Percentiles rank a stretch among this genome's conserved stretches.
phyloP scores from a whole-genome alignment of 2,797 vertebrate genomes.

The Siniperca obscura region DNA sequence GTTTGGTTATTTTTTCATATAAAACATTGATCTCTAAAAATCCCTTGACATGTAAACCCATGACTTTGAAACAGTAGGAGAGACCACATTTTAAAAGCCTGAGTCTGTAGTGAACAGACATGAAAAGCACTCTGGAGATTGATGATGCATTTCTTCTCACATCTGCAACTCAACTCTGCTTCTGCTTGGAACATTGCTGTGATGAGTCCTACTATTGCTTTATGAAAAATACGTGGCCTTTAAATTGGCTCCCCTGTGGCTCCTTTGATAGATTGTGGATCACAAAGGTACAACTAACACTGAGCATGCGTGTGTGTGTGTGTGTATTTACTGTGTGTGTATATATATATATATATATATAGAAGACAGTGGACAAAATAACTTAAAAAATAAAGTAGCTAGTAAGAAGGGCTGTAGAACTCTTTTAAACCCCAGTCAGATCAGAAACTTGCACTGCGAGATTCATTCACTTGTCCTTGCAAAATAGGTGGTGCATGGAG shows the following conservation, averaged over 20 bases:
- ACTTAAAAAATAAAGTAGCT: not conserved
- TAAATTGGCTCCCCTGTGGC: constrained; percentile 66
- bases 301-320: not conserved
- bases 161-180: constrained; percentile 35
- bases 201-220: constrained; percentile 44
- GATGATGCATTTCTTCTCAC: constrained; percentile 21
- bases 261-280: constrained; percentile 33
- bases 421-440: not conserved
- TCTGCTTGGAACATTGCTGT: constrained; percentile 21
- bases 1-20: constrained; percentile 47
- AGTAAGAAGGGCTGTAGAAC: not conserved
- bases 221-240: constrained; percentile 60
- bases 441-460: not conserved
- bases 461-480: no score
- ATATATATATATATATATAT: no score
- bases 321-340: not conserved
- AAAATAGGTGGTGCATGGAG: no score
- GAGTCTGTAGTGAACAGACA: constrained; percentile 7
- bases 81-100: constrained; percentile 64
- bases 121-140: constrained; percentile 24
- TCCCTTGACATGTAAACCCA: constrained; percentile 58
- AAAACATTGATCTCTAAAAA: constrained; percentile 68
- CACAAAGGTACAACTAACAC: constrained; percentile 15
- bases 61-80: constrained; percentile 38
- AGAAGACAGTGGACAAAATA: not conserved